These are phyloP conservation scores for Calonectris borealis DNA, from an alignment of 2,113 vertebrate genomes.

Conservation along the genomic window DNA sequence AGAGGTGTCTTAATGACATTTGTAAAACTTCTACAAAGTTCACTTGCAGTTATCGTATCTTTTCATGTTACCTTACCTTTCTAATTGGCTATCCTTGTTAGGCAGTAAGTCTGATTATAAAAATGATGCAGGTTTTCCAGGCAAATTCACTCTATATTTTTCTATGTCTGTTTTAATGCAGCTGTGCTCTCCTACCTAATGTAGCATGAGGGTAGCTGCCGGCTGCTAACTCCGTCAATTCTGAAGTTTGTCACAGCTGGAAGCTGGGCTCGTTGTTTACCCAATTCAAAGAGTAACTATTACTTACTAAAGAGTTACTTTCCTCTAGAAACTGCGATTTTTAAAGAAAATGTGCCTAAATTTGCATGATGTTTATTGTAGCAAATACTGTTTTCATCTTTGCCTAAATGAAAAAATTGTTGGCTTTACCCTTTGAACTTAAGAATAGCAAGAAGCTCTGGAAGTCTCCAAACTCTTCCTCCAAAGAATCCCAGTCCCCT, in stretches of 20 bases:
- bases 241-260: not conserved
- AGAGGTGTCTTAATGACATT: not conserved
- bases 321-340: not conserved
- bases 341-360: not conserved
- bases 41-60: not conserved
- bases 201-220: not conserved
- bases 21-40: not conserved
- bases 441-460: not conserved
- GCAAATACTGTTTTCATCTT: not conserved
- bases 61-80: not conserved
- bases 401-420: not conserved
- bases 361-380: not conserved
- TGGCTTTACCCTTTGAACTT: not conserved
- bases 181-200: not conserved
- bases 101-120: not conserved
- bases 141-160: not conserved
- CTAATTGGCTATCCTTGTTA: not conserved
- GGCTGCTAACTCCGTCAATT: not conserved
- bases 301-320: not conserved
- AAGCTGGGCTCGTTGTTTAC: not conserved
- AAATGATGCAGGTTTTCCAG: not conserved
- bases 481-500: not conserved
- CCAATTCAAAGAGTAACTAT: not conserved
- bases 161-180: not conserved
- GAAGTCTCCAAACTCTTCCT: not conserved